Base-by-base conservation (phyloP, 2,113 vertebrate species). In the Myrmecophaga tridactyla region DNA sequence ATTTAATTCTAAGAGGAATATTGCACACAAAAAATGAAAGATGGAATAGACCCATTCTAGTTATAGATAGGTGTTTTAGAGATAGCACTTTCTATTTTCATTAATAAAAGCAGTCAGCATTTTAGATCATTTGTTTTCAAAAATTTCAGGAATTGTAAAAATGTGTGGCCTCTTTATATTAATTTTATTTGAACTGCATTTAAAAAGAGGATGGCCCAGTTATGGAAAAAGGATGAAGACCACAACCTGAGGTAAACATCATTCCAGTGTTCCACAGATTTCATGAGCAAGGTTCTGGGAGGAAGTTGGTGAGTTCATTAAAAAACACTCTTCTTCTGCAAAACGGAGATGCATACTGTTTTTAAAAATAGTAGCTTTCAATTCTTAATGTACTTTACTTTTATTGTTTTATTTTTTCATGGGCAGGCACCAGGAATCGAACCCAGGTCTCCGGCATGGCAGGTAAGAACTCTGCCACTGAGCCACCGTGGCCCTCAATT, bases 71-170 rank as follows among this genome's bases (percentile, higher is more conserved):
- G 27, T 84, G 14, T 86, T 93, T 91, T 69, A 82, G 43, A 93
- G 85, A 91, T 11, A 65, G 6, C 13, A 89, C 23, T 90, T 91
- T 72, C 48, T 86, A 36, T 75, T 81, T 94, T 89, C 34, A 65
- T 82, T 84, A 84, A 89, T 90, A 84, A 80, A 92, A 82, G 60
- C 10, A 86, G 39, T 63, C 90, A 29, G 60, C 46, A 46, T 60
- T 92, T 86, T 27, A 63, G 83, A 41, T 80, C 63, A 85, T 70
- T 89, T 94, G 60, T 73, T 94, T 95, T 63, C 88, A 91, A 85
- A 76, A 76, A 0, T 48, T 88, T 92, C 17, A 89, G 67, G 53
- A 91, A 86, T 51, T 85, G 34, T 4, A 88, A 85, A 90, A 84
- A 53, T 60, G 36, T 69, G 65, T 53, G n/a, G n/a, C 13, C 8